Conservation (phyloP, 2,888 invertebrate genomes). For the Gymnoscelis rufifasciata region DNA sequence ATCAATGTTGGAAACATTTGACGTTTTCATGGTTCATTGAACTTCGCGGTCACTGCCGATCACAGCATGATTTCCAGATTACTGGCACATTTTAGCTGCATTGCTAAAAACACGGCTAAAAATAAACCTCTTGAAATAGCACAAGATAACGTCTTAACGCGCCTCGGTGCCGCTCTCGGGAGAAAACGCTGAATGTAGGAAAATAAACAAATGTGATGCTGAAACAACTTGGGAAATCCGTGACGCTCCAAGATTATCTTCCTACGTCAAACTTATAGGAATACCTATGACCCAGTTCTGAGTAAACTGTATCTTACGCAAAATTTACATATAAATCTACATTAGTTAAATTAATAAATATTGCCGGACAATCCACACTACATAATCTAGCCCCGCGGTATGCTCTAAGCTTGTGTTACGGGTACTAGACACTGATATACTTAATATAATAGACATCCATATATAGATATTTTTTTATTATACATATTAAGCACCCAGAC, state of each 20-base stretch:
- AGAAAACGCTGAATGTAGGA: slow-evolving; percentile 8
- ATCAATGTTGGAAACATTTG: slow-evolving; percentile 33
- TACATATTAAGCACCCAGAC: no score
- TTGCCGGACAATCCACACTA: no score
- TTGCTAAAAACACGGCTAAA: slow-evolving; percentile 25
- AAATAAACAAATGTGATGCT: slow-evolving; percentile 4
- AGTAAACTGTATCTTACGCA: no score
- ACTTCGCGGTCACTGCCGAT: slow-evolving; percentile 49
- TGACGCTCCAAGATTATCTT: neutral
- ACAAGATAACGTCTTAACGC: slow-evolving; percentile 13
- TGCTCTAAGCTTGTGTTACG: no score
- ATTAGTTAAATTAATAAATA: no score
- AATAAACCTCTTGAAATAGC: slow-evolving; percentile 23
- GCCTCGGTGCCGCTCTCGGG: slow-evolving; percentile 1
- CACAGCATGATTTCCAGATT: slow-evolving; percentile 38
- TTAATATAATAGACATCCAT: no score
- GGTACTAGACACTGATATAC: no score
- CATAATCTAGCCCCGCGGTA: no score
- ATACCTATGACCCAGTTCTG: neutral
- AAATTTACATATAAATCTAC: no score
- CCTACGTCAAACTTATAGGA: neutral
- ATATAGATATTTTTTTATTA: no score
- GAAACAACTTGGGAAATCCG: slow-evolving; percentile 5
- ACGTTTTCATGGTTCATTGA: slow-evolving; percentile 52
- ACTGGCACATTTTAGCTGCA: slow-evolving; percentile 34